Percentiles rank a stretch among this genome's conserved stretches.
These are phyloP conservation scores for Notiomystis cincta DNA, from an alignment of 2,113 vertebrate genomes.

Conservation along the genomic window DNA sequence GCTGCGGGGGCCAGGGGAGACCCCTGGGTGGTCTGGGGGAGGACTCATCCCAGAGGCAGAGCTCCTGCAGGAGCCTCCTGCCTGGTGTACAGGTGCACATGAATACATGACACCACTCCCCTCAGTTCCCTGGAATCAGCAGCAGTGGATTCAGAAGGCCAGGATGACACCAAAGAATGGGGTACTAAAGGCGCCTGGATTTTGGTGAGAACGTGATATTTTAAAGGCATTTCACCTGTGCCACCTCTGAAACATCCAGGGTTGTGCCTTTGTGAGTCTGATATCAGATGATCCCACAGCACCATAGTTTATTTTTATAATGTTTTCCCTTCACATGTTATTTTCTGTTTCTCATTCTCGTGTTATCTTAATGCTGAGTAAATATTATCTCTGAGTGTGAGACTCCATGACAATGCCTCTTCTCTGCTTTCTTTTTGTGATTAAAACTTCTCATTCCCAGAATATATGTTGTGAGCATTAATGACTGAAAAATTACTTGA, in stretches of 20 bases:
- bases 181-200: background rate
- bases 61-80: fast-evolving
- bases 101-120: background rate
- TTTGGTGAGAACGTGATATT: background rate
- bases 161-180: background rate
- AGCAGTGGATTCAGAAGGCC: background rate
- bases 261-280: background rate
- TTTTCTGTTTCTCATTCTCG: background rate
- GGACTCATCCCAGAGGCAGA: background rate
- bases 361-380: background rate
- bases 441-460: background rate
- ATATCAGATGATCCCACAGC: background rate
- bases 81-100: background rate
- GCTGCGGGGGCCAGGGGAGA: background rate
- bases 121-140: background rate
- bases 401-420: background rate
- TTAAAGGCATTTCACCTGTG: background rate
- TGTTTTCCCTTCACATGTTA: background rate
- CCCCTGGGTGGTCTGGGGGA: fast-evolving
- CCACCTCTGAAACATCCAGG: background rate
- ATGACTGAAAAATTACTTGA: background rate
- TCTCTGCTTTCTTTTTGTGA: background rate
- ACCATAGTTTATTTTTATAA: background rate
- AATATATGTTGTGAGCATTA: background rate
- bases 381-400: background rate